Evolutionary conservation across 2,888 invertebrate genomes (phyloP), one percentile per base, ranked within the genome.

Genomic region (Rotaria macrura): DNA sequence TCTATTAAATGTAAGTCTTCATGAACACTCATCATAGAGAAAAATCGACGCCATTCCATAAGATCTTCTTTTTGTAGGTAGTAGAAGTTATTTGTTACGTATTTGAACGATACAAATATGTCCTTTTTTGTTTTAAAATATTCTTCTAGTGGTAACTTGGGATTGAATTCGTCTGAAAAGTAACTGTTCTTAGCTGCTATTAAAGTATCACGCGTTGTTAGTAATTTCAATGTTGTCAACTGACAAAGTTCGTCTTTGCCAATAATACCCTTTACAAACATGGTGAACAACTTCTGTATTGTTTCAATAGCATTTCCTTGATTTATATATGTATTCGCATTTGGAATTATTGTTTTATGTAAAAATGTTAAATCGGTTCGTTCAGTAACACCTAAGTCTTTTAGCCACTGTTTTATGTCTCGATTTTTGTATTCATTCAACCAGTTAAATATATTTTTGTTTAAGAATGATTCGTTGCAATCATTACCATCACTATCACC

Each of bases 271-370:
- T 43, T 79, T 79, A n/a, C 43, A 40, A 79, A 79, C 34, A 79
- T 14, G 0, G 14, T 23, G 12, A 79, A 79, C n/a, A 79, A 43
- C 10, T 43, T 40, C 14, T 79, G n/a, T 25, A 79, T 79, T 10
- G 79, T 79, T 43, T n/a, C n/a, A 3, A 79, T n/a, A 10, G 79
- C 25, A 79, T 79, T 40, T 10, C 43, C 25, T 7, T 20, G 4
- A 12, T 40, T 79, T 14, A 79, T 43, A 43, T 79, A 79, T 25
- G 9, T 12, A 23, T 9, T 9, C 25, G 25, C 79, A 43, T 40
- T 79, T 6, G 79, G 79, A 79, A 79, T 79, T 43, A 79, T 79
- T 79, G 40, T 79, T 43, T 79, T 79, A n/a, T 10, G 43, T 40
- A 79, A 43, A 43, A 43, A 79, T 9, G 43, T 34, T 40, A 79